Percentiles rank a stretch among this genome's conserved stretches.
Conservation (phyloP, 2,888 invertebrate species). For the Cloeon dipterum region DNA sequence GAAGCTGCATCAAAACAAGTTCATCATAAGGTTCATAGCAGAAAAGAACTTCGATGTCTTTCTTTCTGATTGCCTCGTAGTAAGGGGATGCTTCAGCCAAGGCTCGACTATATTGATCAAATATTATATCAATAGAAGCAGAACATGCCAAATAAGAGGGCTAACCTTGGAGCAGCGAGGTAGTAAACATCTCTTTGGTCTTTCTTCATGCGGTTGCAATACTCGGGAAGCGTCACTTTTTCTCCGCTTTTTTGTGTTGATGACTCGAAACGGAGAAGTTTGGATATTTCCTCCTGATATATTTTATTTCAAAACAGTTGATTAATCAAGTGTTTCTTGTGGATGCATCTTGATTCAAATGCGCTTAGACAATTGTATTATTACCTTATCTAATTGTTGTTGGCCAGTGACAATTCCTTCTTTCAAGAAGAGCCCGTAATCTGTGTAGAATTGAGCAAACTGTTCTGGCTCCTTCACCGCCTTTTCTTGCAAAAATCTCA, state of each 20-base stretch:
- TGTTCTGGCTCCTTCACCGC: constrained; percentile 60
- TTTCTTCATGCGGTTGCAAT: constrained; percentile 48
- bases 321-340: neutral
- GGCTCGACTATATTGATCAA: constrained; percentile 37
- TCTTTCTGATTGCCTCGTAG: constrained; percentile 73
- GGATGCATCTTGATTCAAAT: no score
- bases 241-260: constrained; percentile 48
- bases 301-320: neutral
- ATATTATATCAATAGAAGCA: neutral
- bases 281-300: constrained; percentile 63
- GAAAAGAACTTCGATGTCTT: constrained; percentile 76
- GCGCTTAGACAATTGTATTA: no score
- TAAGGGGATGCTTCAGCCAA: constrained; percentile 90
- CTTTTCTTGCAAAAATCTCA: constrained; percentile 68
- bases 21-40: constrained; percentile 97
- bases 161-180: constrained; percentile 72
- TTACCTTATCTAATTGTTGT: constrained; percentile 59
- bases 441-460: constrained; percentile 69
- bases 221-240: constrained; percentile 52
- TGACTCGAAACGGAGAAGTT: constrained; percentile 78
- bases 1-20: constrained; percentile 71
- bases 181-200: constrained; percentile 77
- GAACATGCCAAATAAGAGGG: constrained; percentile 3
- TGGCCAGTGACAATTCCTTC: constrained; percentile 81
- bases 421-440: constrained; percentile 81